Evolutionary conservation across 2,797 vertebrate species (phyloP).

Genomic region (Rhabdomys pumilio): DNA sequence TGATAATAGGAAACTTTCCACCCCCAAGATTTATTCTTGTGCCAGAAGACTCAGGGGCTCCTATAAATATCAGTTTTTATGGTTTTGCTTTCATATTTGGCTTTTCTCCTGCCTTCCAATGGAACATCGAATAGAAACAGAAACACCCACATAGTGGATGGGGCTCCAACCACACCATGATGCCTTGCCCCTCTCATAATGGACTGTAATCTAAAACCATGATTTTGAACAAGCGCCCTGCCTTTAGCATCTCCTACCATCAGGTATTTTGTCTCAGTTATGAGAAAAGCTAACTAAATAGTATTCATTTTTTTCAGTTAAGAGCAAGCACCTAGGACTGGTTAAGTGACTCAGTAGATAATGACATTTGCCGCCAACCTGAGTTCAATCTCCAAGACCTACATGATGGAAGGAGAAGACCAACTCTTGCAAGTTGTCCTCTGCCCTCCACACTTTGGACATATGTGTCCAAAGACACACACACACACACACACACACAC

Average conservation of each 20-base stretch:
- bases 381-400: neutral
- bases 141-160: neutral
- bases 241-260: neutral
- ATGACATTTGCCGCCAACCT: neutral
- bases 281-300: neutral
- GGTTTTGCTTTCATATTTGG: slow-evolving; percentile 45
- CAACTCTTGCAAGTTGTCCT: neutral
- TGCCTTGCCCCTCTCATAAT: neutral
- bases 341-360: neutral
- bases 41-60: slow-evolving; percentile 44
- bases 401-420: neutral
- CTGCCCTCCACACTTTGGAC: neutral
- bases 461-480: neutral
- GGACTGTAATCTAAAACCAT: neutral
- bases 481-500: neutral
- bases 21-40: slow-evolving; percentile 68
- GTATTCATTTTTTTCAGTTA: neutral
- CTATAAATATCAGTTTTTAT: slow-evolving; percentile 68
- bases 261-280: neutral
- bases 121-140: slow-evolving; percentile 33
- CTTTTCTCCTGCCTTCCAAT: slow-evolving; percentile 55
- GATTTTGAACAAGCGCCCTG: neutral
- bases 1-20: slow-evolving; percentile 53
- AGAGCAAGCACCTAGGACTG: neutral
- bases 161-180: neutral